Evolutionary conservation across 2,113 vertebrate species (phyloP).

Genomic region (Lota lota): DNA sequence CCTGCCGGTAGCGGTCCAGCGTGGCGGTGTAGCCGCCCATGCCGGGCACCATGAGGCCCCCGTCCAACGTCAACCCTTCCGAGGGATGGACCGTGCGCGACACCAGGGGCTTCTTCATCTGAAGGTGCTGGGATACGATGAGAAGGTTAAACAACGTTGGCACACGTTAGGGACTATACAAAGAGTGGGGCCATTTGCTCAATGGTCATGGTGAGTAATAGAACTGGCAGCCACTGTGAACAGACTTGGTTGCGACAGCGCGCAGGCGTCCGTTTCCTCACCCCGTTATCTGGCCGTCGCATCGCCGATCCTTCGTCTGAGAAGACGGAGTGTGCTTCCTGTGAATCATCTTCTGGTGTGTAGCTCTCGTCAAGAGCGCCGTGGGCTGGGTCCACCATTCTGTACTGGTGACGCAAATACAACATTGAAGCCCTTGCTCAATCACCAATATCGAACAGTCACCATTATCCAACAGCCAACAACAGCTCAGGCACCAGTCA

Average conservation of each 20-base stretch:
- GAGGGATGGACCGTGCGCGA: slow-evolving; percentile 81
- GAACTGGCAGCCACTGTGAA: not conserved
- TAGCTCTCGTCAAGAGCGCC: slow-evolving; percentile 84
- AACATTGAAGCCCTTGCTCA: too few species aligned
- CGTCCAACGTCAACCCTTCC: slow-evolving; percentile 72
- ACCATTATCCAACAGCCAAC: not conserved
- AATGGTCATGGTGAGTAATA: not conserved
- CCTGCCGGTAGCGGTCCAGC: slow-evolving; percentile 86
- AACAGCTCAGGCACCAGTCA: too few species aligned
- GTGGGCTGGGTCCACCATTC: slow-evolving; percentile 89
- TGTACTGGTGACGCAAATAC: slow-evolving; percentile 69
- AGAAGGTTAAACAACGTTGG: not conserved
- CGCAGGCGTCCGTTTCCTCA: slow-evolving; percentile 35
- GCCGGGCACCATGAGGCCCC: slow-evolving; percentile 65
- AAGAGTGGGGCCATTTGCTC: too few species aligned
- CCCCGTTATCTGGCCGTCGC: slow-evolving; percentile 85
- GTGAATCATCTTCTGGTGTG: slow-evolving; percentile 87
- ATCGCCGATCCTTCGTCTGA: slow-evolving; percentile 85
- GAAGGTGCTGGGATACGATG: not conserved
- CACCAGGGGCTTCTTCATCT: slow-evolving; percentile 92
- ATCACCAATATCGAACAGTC: too few species aligned
- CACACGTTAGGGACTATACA: not conserved
- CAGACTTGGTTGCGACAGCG: not conserved
- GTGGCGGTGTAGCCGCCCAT: slow-evolving; percentile 83
- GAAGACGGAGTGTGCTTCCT: slow-evolving; percentile 85